Conservation (phyloP, 2,888 invertebrate genomes). For the Tricholauxania praeusta region DNA sequence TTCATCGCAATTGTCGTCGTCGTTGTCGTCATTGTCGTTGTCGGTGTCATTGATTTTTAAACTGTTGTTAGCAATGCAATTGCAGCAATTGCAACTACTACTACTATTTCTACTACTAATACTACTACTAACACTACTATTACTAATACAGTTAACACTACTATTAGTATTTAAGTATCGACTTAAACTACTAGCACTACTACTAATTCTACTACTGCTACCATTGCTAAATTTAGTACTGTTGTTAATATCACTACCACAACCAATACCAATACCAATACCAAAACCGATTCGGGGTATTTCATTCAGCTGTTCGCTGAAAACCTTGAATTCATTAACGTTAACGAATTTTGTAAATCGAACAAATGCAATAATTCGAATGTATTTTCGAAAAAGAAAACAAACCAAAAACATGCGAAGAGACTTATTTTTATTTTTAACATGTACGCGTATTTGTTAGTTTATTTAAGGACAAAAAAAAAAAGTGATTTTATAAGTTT, state of each 20-base stretch:
- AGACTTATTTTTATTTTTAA: slow-evolving; percentile 14
- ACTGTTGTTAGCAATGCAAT: not conserved
- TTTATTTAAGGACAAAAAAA: too few relatives aligned
- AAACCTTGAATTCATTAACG: slow-evolving; percentile 9
- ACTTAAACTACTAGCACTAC: slow-evolving; percentile 8
- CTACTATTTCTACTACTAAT: slow-evolving; percentile 14
- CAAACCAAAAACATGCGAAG: slow-evolving; percentile 4
- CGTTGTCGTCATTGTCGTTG: slow-evolving; percentile 41
- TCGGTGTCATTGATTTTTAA: slow-evolving; percentile 57
- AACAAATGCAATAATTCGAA: slow-evolving; percentile 15
- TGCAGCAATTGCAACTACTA: not conserved
- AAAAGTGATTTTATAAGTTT: slow-evolving; percentile 6
- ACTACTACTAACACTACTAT: slow-evolving; percentile 19
- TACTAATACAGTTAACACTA: slow-evolving; percentile 21
- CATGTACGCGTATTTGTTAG: slow-evolving; percentile 5
- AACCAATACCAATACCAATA: not conserved
- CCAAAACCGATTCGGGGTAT: not conserved
- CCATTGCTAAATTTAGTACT: not conserved
- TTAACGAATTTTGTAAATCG: slow-evolving; percentile 14
- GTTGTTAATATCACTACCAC: not conserved
- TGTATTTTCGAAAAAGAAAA: slow-evolving; percentile 6
- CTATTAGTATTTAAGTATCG: slow-evolving; percentile 28
- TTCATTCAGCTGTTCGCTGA: not conserved
- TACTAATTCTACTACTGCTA: slow-evolving; percentile 6
- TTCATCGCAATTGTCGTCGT: slow-evolving; percentile 33